Conservation (phyloP, 2,797 vertebrate genomes). For the Sphenodon punctatus region DNA sequence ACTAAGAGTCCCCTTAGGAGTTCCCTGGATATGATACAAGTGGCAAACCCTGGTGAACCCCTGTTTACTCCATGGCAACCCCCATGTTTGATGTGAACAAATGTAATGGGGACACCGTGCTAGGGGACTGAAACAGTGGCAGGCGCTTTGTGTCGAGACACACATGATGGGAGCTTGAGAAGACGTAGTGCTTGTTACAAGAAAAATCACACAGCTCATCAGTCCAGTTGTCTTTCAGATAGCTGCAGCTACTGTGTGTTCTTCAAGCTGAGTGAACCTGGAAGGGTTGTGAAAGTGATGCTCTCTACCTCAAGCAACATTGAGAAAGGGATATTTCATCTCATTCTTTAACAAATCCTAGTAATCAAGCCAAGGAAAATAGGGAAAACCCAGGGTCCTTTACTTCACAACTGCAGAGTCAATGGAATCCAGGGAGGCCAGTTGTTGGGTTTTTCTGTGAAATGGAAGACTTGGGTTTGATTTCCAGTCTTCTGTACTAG, state of each 20-base stretch:
- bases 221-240: neutral
- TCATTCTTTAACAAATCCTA: neutral
- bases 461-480: neutral
- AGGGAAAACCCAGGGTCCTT: neutral
- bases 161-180: neutral
- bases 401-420: neutral
- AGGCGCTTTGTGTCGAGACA: too few species aligned
- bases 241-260: rapidly evolving
- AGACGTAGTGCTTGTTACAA: neutral
- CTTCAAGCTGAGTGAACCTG: neutral
- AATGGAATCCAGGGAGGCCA: neutral
- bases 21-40: too few species aligned
- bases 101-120: too few species aligned
- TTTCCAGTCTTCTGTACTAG: neutral
- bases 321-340: neutral
- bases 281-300: neutral
- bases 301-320: neutral
- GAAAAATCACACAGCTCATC: neutral
- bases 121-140: too few species aligned
- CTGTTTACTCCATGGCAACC: too few species aligned
- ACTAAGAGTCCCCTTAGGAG: too few species aligned
- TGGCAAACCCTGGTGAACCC: too few species aligned
- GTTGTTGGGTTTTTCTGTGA: neutral
- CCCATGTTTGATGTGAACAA: too few species aligned
- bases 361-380: neutral